Percentiles rank a stretch among this genome's conserved stretches.
These are phyloP conservation scores for Bombus fervidus DNA, from an alignment of 1,140 invertebrate species.

Conservation along the genomic window DNA sequence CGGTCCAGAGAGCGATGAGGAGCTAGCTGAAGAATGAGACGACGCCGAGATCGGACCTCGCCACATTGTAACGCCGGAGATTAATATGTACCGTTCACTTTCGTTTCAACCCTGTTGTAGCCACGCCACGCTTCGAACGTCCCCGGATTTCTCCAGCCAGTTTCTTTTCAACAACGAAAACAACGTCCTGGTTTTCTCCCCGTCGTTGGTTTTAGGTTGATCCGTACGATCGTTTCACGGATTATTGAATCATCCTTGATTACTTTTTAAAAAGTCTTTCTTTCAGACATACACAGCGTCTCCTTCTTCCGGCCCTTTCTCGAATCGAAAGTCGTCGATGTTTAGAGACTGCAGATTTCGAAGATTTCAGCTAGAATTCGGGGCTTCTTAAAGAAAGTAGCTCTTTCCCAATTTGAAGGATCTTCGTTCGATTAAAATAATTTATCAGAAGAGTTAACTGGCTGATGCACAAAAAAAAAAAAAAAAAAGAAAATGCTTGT, in stretches of 20 bases:
- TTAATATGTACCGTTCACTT: constrained; percentile 74
- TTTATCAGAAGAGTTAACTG: neutral
- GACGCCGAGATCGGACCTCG: constrained; percentile 49
- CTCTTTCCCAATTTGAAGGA: neutral
- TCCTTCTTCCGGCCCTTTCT: too few species aligned
- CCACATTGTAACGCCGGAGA: constrained; percentile 74
- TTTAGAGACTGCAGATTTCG: neutral
- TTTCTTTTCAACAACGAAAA: neutral
- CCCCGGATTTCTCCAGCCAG: neutral
- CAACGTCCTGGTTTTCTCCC: neutral
- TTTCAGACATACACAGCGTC: too few species aligned
- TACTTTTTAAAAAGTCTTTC: neutral
- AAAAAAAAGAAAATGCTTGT: neutral
- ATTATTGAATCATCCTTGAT: too few species aligned
- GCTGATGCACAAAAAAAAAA: neutral
- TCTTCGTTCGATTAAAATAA: too few species aligned
- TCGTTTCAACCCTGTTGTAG: constrained; percentile 65
- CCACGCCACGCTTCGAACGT: constrained; percentile 36
- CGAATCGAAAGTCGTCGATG: neutral
- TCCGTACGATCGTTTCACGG: neutral
- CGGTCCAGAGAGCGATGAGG: constrained; percentile 78
- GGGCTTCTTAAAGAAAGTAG: too few species aligned
- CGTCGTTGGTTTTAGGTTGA: neutral
- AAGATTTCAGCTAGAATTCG: too few species aligned
- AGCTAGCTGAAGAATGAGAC: constrained; percentile 72